phyloP scores from a whole-genome alignment of 2,888 invertebrate genomes.

The Corythucha ciliata region DNA sequence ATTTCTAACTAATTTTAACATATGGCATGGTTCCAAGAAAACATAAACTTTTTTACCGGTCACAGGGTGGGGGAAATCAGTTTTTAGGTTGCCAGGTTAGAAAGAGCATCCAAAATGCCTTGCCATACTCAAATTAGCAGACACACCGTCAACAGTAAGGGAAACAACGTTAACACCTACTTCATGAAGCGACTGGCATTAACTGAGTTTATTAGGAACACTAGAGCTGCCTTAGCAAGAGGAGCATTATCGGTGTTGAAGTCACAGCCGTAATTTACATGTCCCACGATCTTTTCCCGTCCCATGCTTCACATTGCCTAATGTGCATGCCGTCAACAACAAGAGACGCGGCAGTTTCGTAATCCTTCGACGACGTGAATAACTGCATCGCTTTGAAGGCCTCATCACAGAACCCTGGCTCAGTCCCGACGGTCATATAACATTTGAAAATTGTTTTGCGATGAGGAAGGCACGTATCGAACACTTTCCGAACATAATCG shows the following conservation, averaged over 20 bases:
- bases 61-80: not conserved
- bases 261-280: slow-evolving; percentile 19
- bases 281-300: slow-evolving; percentile 14
- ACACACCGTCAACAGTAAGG: not conserved
- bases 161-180: not conserved
- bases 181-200: not conserved
- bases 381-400: not conserved
- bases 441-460: slow-evolving; percentile 7
- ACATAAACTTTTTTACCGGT: slow-evolving; percentile 24
- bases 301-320: slow-evolving; percentile 2
- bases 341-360: no score
- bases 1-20: slow-evolving; percentile 30
- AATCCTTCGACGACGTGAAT: no score
- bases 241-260: slow-evolving; percentile 11
- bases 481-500: slow-evolving; percentile 2
- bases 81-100: not conserved
- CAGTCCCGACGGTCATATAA: not conserved
- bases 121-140: not conserved
- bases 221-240: slow-evolving; percentile 16
- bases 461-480: slow-evolving; percentile 19
- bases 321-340: slow-evolving; percentile 12
- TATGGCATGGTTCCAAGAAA: slow-evolving; percentile 31
- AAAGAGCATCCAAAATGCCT: not conserved
- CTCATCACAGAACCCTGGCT: slow-evolving; percentile 1
- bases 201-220: slow-evolving; percentile 18